Percentiles rank a stretch among this genome's conserved stretches.
These are phyloP conservation scores for Gasterosteus nipponicus DNA, from an alignment of 2,113 vertebrate genomes.

Conservation along the genomic window DNA sequence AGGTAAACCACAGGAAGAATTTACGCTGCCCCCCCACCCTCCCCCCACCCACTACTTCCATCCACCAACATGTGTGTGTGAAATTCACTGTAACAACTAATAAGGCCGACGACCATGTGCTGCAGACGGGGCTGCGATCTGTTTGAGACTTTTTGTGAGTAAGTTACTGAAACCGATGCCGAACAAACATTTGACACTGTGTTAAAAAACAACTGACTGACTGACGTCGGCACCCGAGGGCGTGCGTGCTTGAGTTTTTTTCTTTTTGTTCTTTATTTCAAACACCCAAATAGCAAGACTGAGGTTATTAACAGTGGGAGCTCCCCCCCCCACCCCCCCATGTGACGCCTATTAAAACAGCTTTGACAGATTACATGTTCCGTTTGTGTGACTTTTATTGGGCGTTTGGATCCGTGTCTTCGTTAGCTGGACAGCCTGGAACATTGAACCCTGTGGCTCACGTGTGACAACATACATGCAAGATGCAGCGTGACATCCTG, in stretches of 20 bases:
- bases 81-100: slow-evolving; percentile 56
- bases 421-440: too few relatives aligned
- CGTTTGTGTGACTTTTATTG: slow-evolving; percentile 39
- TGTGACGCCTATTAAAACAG: slow-evolving; percentile 77
- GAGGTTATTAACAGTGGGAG: slow-evolving; percentile 67
- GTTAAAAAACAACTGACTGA: slow-evolving; percentile 54
- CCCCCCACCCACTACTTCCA: slow-evolving; percentile 24
- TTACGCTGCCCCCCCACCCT: slow-evolving; percentile 41
- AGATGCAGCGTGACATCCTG: neutral
- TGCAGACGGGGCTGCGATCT: slow-evolving; percentile 44
- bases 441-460: neutral
- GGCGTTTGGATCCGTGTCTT: neutral
- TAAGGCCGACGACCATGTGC: slow-evolving; percentile 49
- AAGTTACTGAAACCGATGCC: slow-evolving; percentile 58
- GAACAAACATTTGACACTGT: slow-evolving; percentile 72
- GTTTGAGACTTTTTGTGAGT: slow-evolving; percentile 34
- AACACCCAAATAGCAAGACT: slow-evolving; percentile 48
- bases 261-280: slow-evolving; percentile 34
- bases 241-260: slow-evolving; percentile 42
- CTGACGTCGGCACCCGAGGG: slow-evolving; percentile 44
- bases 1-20: slow-evolving; percentile 76
- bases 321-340: slow-evolving; percentile 56
- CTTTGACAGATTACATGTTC: slow-evolving; percentile 69
- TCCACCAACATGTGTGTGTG: slow-evolving; percentile 29
- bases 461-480: neutral